These are phyloP conservation scores for Falcaria lacertinaria DNA, from an alignment of 2,888 invertebrate species.

Conservation along the genomic window DNA sequence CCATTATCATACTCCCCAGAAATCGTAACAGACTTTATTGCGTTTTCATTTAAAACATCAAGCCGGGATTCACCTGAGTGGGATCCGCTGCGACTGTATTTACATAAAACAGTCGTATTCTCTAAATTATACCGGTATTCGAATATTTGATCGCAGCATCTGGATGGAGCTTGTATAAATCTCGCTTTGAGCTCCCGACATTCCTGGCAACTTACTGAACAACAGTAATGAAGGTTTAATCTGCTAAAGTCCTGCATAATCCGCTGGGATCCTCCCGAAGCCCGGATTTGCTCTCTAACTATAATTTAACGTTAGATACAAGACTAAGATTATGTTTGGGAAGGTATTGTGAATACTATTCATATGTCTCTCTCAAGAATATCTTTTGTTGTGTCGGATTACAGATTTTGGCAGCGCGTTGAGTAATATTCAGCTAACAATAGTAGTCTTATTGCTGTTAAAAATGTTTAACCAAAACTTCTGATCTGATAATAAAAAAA, in stretches of 20 bases:
- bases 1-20: neutral
- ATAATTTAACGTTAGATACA: conserved; percentile 28
- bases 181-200: conserved; percentile 52
- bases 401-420: too few species aligned
- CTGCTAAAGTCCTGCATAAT: conserved; percentile 57
- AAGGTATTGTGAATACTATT: neutral
- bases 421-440: too few species aligned
- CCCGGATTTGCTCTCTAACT: conserved; percentile 37
- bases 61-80: conserved; percentile 17
- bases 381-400: too few species aligned
- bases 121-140: conserved; percentile 41
- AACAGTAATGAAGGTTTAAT: conserved; percentile 70
- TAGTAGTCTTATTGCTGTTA: too few species aligned
- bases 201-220: conserved; percentile 62
- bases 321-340: conserved; percentile 14
- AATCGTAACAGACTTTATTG: conserved; percentile 1
- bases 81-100: conserved; percentile 34
- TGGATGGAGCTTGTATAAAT: conserved; percentile 48
- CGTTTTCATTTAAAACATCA: conserved; percentile 24
- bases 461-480: too few species aligned
- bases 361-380: too few species aligned
- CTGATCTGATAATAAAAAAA: too few species aligned
- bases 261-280: conserved; percentile 37
- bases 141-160: conserved; percentile 49
- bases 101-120: conserved; percentile 55